These are phyloP conservation scores for Scelioninae gen. 1 DNA, from an alignment of 2,888 invertebrate genomes.

Conservation along the genomic window DNA sequence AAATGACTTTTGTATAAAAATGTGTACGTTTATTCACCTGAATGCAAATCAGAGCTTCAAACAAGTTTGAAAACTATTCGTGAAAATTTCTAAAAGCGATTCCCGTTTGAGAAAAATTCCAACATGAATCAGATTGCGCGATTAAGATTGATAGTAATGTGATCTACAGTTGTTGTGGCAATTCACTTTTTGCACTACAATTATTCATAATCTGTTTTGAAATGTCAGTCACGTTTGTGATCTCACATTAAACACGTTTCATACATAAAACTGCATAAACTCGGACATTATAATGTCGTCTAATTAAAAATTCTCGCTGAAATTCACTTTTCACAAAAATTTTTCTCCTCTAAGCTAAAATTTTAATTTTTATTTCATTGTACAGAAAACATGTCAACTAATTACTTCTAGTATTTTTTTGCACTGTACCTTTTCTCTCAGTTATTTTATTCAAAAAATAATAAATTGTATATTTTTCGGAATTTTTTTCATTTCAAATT, in stretches of 20 bases:
- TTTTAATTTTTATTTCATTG: background rate
- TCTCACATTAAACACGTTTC: conserved; percentile 48
- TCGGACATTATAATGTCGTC: conserved; percentile 14
- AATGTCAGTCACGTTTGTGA: conserved; percentile 59
- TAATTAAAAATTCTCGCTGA: conserved; percentile 40
- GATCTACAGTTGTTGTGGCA: conserved; percentile 25
- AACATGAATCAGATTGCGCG: conserved; percentile 10
- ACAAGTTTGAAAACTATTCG: too few relatives aligned
- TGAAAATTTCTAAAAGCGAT: conserved; percentile 2
- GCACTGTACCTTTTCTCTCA: background rate
- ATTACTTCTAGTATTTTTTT: conserved; percentile 12
- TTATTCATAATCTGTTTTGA: conserved; percentile 60
- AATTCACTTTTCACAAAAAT: conserved; percentile 32
- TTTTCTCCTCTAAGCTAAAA: background rate
- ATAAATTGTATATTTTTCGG: background rate
- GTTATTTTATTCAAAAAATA: background rate
- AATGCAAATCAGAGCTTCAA: too few relatives aligned
- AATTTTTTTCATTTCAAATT: background rate
- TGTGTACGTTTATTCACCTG: too few relatives aligned
- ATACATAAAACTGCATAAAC: conserved; percentile 48
- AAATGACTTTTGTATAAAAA: too few relatives aligned
- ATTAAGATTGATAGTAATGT: conserved; percentile 33
- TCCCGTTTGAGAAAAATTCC: too few relatives aligned
- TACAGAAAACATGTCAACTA: conserved; percentile 1
- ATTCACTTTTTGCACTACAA: conserved; percentile 50